Conservation (phyloP, 92 coral and sea anemone species). For the Metridium senile region DNA sequence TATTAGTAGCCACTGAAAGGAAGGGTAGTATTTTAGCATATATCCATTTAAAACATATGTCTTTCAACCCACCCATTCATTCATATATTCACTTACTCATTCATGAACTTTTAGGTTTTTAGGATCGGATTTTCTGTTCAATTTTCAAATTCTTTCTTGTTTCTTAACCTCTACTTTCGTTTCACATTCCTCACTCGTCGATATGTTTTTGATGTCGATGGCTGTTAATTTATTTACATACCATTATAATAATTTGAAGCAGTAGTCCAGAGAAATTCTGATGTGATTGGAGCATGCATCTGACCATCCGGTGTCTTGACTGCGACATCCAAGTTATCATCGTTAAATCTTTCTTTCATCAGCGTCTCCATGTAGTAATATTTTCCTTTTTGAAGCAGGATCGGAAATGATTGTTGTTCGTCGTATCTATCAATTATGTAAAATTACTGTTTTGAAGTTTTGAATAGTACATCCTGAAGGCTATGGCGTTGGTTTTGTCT, state of each 20-base stretch:
- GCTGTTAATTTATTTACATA: background rate
- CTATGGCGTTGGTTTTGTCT: no score
- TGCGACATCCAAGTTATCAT: slow-evolving; percentile 56
- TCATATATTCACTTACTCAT: no score
- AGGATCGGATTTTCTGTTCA: no score
- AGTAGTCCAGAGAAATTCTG: slow-evolving; percentile 56
- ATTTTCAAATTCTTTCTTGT: no score
- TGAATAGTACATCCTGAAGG: background rate
- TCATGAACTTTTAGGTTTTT: no score
- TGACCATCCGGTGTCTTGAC: slow-evolving; percentile 67
- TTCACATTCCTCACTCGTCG: no score
- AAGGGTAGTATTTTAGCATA: no score
- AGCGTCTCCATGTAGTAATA: slow-evolving; percentile 76
- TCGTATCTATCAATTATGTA: slow-evolving; percentile 36
- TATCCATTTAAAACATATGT: no score
- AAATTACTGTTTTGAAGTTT: background rate
- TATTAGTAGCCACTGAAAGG: slow-evolving; percentile 13
- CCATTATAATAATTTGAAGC: background rate
- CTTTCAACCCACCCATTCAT: no score
- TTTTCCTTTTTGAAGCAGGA: slow-evolving; percentile 53
- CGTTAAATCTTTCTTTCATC: slow-evolving; percentile 62
- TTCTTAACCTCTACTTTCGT: no score
- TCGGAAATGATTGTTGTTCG: slow-evolving; percentile 51
- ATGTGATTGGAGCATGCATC: slow-evolving; percentile 56
- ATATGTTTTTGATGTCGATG: no score